Base-by-base conservation (phyloP, 2,888 invertebrate genomes). In the Drosophila merina region DNA sequence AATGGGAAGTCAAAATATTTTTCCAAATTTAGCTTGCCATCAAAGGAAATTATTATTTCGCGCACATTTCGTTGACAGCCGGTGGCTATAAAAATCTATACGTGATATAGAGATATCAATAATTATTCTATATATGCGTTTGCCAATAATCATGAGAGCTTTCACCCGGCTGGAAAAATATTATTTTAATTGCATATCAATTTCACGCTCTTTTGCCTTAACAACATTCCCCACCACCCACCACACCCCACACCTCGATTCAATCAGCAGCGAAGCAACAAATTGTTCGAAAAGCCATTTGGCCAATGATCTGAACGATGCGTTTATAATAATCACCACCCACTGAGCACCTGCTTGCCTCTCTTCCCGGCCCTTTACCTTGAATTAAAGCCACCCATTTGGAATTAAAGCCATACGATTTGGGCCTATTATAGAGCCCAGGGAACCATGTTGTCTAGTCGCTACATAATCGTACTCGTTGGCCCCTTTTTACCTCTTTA, bases 161-260 rank as follows among this genome's bases (percentile, higher is more conserved):
- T 30, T 44, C 58, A 56, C 68, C 73, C 75, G 72, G 49, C 75
- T 71, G 76, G 73, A 83, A 76, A 80, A 83, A 76, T 83, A 75
- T 75, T 72, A 55, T 82, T 80, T 84, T 82, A 87, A 88, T 86
- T 79, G 85, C 85, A 76, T 64, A 80, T 76, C 54, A 74, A 86
- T 88, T 88, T 86, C 62, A 88, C 62, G 80, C 87, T 76, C 51
- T 87, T 87, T 75, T 79, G 64, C 12, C 31, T 6, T 45, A 74
- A 58, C 56, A 57, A 63, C 57, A 56, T 25, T n/a, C 30, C 26
- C 25, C 9, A 28, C 4, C 20, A 8, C 33, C 6, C 20, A 20
- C 25, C 44, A 44, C 25, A 10, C 25, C 25, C 10, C 25, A 36
- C 36, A 36, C 36, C 36, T 36, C 44, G 28, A 56, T 59, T 60